Percentiles rank a stretch among this genome's conserved stretches.
Conservation (phyloP, 2,888 invertebrate species). For the Proisotoma minuta region DNA sequence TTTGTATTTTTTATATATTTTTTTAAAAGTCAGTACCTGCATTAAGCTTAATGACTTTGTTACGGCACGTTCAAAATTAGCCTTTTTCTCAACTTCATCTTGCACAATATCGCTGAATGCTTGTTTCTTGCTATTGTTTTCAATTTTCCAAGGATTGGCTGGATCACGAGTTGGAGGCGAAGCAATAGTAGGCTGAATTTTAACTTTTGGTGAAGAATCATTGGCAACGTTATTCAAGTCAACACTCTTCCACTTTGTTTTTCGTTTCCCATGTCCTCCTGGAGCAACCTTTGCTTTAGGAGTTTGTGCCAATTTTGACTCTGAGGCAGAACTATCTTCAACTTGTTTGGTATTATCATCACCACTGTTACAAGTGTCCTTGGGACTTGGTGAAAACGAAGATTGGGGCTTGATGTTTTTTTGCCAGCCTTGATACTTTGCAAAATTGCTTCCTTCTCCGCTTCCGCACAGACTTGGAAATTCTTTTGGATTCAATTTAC, state of each 20-base stretch:
- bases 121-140: conserved; percentile 3
- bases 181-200: not conserved
- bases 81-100: conserved; percentile 68
- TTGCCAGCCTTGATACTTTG: not conserved
- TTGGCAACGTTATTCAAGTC: conserved; percentile 9
- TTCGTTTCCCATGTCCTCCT: conserved; percentile 21
- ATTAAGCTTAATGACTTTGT: conserved; percentile 69
- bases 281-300: not conserved
- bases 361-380: not conserved
- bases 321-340: not conserved
- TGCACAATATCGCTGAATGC: conserved; percentile 61
- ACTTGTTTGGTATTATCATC: not conserved
- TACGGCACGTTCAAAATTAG: conserved; percentile 65
- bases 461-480: conserved; percentile 7
- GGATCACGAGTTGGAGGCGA: conserved; percentile 22
- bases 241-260: conserved; percentile 40
- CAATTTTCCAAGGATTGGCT: conserved; percentile 38
- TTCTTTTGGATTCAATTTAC: not conserved
- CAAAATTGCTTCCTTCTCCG: no score
- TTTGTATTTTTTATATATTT: not conserved
- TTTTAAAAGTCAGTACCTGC: conserved; percentile 59
- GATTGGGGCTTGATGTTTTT: not conserved
- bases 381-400: not conserved
- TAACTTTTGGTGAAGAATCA: not conserved
- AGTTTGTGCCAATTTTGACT: not conserved